Evolutionary conservation across 2,113 vertebrate genomes (phyloP), one percentile per base, ranked within the genome.

Genomic region (Forbesichthys papilliferus): DNA sequence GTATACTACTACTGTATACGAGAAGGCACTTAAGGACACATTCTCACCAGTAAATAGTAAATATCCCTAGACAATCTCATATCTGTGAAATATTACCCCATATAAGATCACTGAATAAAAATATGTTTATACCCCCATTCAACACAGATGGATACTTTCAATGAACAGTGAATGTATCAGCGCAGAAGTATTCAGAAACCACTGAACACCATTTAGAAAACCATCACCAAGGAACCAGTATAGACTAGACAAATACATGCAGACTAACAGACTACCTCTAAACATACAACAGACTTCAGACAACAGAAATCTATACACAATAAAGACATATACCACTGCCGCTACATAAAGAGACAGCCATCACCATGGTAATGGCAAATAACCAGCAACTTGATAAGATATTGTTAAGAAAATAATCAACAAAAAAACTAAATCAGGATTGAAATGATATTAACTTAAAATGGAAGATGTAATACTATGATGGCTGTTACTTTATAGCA

Each of bases 401-500:
- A 61, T 10, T 49, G 1, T 16, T 16, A 11, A 3, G n/a, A 47
- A 11, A 64, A 33, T 0, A 46, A 62, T 52, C 7, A 27, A 52
- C 18, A 72, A 59, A 59, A 0, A 56, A 20, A 68, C 33, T 18
- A 57, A 65, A 48, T 18, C 27, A 20, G 48, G 20, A n/a, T 12
- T 9, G n/a, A 16, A 61, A 69, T 14, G 13, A 3, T 64, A 55
- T 48, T 10, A 18, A 0, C 34, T 48, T 54, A 1, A 34, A 16
- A 36, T 48, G 18, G 0, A 13, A 9, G 49, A 10, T 11, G 10
- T 10, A 71, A 20, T 54, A 11, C 13, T 77, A 58, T 57, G 65
- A 79, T 83, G 77, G 77, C 33, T 79, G 72, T 85, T 80, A 87
- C 86, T 88, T 87, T 73, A 61, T 46, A 69, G 79, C 75, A 84